Percentiles rank a stretch among this genome's conserved stretches.
Evolutionary conservation across 2,113 vertebrate species (phyloP).

Genomic region (Mastomys coucha): DNA sequence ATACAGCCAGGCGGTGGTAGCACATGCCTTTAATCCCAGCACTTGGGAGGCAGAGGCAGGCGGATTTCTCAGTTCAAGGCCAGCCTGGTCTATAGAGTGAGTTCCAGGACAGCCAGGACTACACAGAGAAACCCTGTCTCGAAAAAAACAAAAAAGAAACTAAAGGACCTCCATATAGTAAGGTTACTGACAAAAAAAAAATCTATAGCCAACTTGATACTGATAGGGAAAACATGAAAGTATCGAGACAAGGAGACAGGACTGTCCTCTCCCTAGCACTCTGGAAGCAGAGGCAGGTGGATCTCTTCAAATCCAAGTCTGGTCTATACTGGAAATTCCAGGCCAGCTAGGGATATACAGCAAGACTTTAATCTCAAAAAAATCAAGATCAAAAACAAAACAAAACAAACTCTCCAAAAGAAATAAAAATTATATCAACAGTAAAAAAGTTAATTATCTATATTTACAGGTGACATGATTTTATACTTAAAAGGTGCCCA

Average conservation of each 20-base stretch:
- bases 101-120: no score
- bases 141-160: no score
- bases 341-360: background rate
- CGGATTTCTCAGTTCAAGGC: no score
- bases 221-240: background rate
- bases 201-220: background rate
- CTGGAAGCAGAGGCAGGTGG: background rate
- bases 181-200: background rate
- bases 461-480: background rate
- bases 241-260: background rate
- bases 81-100: no score
- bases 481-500: background rate
- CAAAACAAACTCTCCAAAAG: background rate
- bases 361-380: background rate
- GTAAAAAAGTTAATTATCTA: background rate
- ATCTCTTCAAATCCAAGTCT: background rate
- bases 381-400: background rate
- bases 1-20: no score
- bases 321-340: background rate
- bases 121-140: no score
- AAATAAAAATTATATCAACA: background rate
- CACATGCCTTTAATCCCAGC: no score
- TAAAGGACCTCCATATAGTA: background rate
- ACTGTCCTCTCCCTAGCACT: background rate
- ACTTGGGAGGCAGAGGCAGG: no score